Base-by-base conservation (phyloP, 2,888 invertebrate species). In the Diploptera punctata region DNA sequence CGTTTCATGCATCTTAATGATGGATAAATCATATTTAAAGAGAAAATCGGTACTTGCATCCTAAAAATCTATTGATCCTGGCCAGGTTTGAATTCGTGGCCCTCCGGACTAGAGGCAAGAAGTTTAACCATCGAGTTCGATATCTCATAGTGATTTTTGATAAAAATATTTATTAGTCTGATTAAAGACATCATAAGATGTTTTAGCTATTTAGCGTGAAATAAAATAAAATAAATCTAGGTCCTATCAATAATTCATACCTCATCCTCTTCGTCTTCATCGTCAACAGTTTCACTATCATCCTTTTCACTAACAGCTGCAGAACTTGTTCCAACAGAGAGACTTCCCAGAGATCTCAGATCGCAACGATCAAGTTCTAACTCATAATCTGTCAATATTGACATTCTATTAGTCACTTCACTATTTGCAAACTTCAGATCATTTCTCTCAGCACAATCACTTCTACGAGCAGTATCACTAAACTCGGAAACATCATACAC, bases 311-410 rank as follows among this genome's bases (percentile, higher is more conserved):
- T 86, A 9, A 85, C 82, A 2, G 84, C 83, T 2, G 83, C 84
- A 1, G 85, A 85, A 75, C 85, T 85, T 0, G 83, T 82, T 0
- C 84, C 84, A 13, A 85, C 81, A n/a, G 87, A 87, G 74, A 85
- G 80, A 76, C 87, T 86, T 67, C 85, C 86, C 19, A 85, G 80
- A 78, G 88, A 87, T 24, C 84, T 83, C 75, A 84, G 81, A 78
- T 89, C 86, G 77, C 87, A 88, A 75, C 86, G 86, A 75, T 89
- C 89, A 77, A 89, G 80, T 79, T 89, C 88, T 69, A 83, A 79
- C 75, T 86, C 84, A 73, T 87, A 86, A 78, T 88, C 87, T 13
- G 83, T 82, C 72, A 87, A 16, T 10, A 70, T 18, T 24, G 31
- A 26, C 33, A 52, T 24, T 16, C 21, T 68, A 38, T 68, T 68